A percentile compares a stretch with the other conserved stretches of the same genome.
phyloP scores from a whole-genome alignment of 2,888 invertebrate species.

The Caradrina clavipalpis region DNA sequence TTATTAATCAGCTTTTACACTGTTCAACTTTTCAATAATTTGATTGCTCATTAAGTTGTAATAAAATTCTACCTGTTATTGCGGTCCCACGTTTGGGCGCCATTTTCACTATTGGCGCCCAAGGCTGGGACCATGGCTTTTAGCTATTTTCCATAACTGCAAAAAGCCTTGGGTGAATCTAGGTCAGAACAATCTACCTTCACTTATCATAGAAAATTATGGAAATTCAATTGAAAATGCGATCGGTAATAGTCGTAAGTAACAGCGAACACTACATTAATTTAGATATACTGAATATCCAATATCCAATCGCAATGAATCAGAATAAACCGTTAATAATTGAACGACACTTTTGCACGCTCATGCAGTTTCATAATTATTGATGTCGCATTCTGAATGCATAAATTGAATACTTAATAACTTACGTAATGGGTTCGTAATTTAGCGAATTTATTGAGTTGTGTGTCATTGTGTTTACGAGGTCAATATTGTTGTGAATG shows the following conservation, averaged over 20 bases:
- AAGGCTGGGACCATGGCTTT: background rate
- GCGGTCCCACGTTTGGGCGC: slow-evolving; percentile 13
- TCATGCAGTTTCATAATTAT: slow-evolving; percentile 57
- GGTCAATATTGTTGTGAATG: slow-evolving; percentile 6
- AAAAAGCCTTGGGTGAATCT: background rate
- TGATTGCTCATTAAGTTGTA: background rate
- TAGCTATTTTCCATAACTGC: background rate
- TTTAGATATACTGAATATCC: slow-evolving; percentile 37
- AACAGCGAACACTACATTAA: slow-evolving; percentile 25
- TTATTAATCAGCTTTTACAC: background rate
- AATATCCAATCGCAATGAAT: slow-evolving; percentile 53
- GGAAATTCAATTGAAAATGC: background rate
- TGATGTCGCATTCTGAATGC: slow-evolving; percentile 41
- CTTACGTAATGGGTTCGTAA: slow-evolving; percentile 37
- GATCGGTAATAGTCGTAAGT: background rate
- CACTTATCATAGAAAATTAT: background rate
- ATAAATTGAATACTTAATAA: slow-evolving; percentile 59
- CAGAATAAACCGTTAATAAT: slow-evolving; percentile 45
- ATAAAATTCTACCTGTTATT: background rate
- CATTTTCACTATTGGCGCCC: slow-evolving; percentile 14
- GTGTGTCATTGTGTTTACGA: slow-evolving; percentile 31
- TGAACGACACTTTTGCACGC: slow-evolving; percentile 58
- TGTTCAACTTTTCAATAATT: background rate
- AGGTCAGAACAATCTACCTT: background rate
- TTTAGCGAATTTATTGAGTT: slow-evolving; percentile 44